A percentile compares a stretch with the other conserved stretches of the same genome.
These are phyloP conservation scores for Eciton burchellii DNA, from an alignment of 1,140 invertebrate genomes.

Conservation along the genomic window DNA sequence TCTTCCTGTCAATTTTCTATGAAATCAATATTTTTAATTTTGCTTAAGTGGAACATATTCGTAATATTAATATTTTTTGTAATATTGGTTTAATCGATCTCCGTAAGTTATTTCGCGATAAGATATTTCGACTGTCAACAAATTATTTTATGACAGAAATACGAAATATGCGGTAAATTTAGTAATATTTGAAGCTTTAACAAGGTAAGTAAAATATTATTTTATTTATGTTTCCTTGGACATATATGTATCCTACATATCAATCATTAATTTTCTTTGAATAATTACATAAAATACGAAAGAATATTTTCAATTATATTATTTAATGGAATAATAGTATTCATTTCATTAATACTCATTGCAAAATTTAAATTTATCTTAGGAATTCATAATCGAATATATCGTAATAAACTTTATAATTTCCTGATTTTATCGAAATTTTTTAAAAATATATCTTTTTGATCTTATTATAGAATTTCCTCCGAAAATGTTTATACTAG, in stretches of 20 bases:
- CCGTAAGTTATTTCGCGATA: background rate
- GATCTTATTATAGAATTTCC: background rate
- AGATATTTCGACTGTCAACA: background rate
- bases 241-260: background rate
- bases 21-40: background rate
- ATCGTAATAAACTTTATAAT: background rate
- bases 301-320: no score
- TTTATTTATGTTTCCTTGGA: background rate
- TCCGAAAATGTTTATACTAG: background rate
- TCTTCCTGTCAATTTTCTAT: background rate
- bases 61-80: background rate
- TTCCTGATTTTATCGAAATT: background rate
- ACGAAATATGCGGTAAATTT: background rate
- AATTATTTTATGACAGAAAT: background rate
- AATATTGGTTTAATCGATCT: background rate
- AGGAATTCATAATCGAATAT: constrained; percentile 3
- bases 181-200: constrained; percentile 26
- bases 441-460: background rate
- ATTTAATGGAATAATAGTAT: background rate
- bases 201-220: constrained; percentile 50
- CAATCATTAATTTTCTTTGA: background rate
- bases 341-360: background rate
- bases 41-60: background rate
- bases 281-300: no score
- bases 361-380: background rate